These are phyloP conservation scores for Chromobotia macracanthus DNA, from an alignment of 2,797 vertebrate species.

Conservation along the genomic window DNA sequence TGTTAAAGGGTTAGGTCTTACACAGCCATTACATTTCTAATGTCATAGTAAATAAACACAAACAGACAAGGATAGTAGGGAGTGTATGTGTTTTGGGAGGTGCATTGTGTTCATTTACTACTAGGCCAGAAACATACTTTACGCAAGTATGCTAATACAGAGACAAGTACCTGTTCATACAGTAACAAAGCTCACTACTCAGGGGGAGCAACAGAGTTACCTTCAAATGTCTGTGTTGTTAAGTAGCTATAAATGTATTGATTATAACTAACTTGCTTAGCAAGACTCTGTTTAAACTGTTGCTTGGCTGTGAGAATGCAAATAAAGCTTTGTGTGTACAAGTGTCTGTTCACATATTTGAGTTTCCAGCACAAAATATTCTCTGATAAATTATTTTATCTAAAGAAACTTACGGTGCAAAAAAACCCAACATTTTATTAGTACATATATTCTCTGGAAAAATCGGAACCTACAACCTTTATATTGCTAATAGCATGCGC, in stretches of 20 bases:
- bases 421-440: background rate
- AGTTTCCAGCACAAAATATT: background rate
- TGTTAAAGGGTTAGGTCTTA: conserved; percentile 21
- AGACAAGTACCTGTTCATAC: background rate
- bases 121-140: background rate
- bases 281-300: background rate
- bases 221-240: background rate
- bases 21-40: conserved; percentile 2
- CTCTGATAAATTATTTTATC: background rate
- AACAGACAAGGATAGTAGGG: conserved; percentile 1
- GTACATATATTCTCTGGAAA: background rate
- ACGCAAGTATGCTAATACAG: background rate
- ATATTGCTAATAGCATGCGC: background rate
- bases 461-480: background rate
- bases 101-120: too few relatives aligned
- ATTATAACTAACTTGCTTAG: background rate
- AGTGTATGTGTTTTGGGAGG: background rate
- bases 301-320: background rate
- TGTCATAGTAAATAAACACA: conserved; percentile 22
- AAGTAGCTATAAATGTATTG: background rate
- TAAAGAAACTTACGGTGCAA: background rate
- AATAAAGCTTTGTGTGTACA: background rate
- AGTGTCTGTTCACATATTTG: background rate
- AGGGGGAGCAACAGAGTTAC: background rate
- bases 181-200: background rate